These are phyloP conservation scores for Gallinago solitaria DNA, from an alignment of 2,797 vertebrate genomes.

Conservation along the genomic window DNA sequence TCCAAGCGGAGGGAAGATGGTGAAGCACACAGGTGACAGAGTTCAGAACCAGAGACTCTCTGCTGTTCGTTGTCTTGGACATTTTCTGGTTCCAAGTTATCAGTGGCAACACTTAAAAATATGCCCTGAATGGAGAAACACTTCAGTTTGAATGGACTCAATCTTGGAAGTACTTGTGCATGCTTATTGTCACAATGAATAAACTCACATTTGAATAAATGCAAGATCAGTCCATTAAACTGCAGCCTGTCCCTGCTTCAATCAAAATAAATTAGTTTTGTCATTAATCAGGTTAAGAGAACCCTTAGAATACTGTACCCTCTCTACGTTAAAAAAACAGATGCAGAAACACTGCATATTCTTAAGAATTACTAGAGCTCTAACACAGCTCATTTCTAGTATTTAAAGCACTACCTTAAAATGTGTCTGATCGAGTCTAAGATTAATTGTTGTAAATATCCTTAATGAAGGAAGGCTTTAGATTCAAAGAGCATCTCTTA, in stretches of 20 bases:
- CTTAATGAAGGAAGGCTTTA: not conserved
- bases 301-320: not conserved
- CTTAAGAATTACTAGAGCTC: not conserved
- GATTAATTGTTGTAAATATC: not conserved
- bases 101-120: not conserved
- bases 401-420: not conserved
- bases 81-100: not conserved
- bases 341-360: not conserved
- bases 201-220: not conserved
- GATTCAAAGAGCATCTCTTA: not conserved
- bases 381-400: not conserved
- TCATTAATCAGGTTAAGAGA: not conserved
- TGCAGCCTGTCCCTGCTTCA: not conserved
- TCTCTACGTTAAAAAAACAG: not conserved
- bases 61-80: not conserved
- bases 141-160: not conserved
- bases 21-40: not conserved
- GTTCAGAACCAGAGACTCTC: not conserved
- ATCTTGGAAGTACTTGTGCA: not conserved
- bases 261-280: not conserved
- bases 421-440: not conserved
- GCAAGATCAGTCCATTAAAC: not conserved
- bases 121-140: not conserved
- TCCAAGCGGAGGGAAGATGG: not conserved
- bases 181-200: not conserved